Base-by-base conservation (phyloP, 2,797 vertebrate species). In the Sylvilagus floridanus region DNA sequence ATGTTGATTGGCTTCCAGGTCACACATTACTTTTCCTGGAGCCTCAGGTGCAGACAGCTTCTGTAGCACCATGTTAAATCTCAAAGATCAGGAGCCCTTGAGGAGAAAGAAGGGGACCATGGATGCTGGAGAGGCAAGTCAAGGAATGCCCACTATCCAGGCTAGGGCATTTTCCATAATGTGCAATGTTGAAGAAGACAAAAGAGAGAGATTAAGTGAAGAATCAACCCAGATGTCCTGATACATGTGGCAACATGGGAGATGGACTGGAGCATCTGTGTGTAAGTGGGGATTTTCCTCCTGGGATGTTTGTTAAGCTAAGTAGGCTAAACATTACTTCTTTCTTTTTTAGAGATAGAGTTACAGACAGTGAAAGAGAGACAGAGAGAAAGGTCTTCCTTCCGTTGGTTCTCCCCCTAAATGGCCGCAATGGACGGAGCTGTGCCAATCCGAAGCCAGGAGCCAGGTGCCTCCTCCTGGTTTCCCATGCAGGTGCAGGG, bases 271-370 rank as follows among this genome's bases (percentile, higher is more conserved):
- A 68, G 37, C 94, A 2, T 79, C 6, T 91, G 13, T 68, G 2
- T 60, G n/a, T 76, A 62, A 30, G 17, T 12, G 50, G 72, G 76
- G 28, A 77, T 69, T 88, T 93, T 88, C 28, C n/a, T 87, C 35
- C 60, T 71, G 21, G 60, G 50, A 95, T 4, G 42, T 84, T 0
- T 84, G 35, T 60, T 89, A 94, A 97, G 35, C 71, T 69, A 47
- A 75, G 52, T n/a, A 94, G 68, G 60, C 77, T 94, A 93, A 95
- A 87, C 42, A 42, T 42, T 42, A 42, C 42, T 42, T 42, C 42
- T 42, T 42, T 8, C 7, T 42, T 42, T 42, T 42, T 42, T 42
- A 42, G 7, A 42, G 42, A 8, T 42, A 42, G 42, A 42, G 42
- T 42, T 42, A 42, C 42, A 42, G 37, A 37, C 42, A 42, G 42